These are phyloP conservation scores for Oligia strigilis DNA, from an alignment of 2,888 invertebrate genomes.

Conservation along the genomic window DNA sequence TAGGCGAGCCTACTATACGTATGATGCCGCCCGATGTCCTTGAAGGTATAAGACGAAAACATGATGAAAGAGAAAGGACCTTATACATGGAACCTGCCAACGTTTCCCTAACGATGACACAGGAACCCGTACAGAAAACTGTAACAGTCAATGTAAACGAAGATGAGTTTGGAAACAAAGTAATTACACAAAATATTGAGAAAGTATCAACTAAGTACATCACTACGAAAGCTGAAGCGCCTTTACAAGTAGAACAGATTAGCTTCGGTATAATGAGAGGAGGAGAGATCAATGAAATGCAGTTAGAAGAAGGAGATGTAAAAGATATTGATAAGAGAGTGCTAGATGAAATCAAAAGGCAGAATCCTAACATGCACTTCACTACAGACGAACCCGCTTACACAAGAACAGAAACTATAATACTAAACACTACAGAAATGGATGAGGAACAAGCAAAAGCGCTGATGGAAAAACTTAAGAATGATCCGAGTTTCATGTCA, in stretches of 20 bases:
- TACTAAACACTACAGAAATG: slow-evolving; percentile 88
- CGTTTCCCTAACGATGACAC: slow-evolving; percentile 86
- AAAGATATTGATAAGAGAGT: slow-evolving; percentile 85
- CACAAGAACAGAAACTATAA: slow-evolving; percentile 89
- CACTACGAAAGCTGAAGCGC: slow-evolving; percentile 83
- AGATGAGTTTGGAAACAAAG: slow-evolving; percentile 88
- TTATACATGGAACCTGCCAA: slow-evolving; percentile 87
- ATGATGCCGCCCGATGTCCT: slow-evolving; percentile 86
- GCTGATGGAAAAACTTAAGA: slow-evolving; percentile 86
- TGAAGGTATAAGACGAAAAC: slow-evolving; percentile 83
- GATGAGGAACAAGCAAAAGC: slow-evolving; percentile 86
- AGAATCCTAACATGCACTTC: slow-evolving; percentile 88
- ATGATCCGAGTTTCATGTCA: slow-evolving; percentile 87
- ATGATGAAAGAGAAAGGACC: slow-evolving; percentile 83
- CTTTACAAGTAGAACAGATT: slow-evolving; percentile 87
- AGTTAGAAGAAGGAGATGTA: slow-evolving; percentile 86
- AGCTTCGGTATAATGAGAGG: slow-evolving; percentile 86
- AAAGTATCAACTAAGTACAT: slow-evolving; percentile 85
- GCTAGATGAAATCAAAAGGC: slow-evolving; percentile 85
- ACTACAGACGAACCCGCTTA: slow-evolving; percentile 86
- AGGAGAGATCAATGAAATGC: slow-evolving; percentile 81
- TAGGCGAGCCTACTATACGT: slow-evolving; percentile 83
- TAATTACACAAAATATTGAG: slow-evolving; percentile 88
- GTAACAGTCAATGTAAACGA: slow-evolving; percentile 88
- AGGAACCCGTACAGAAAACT: slow-evolving; percentile 88